Conservation (phyloP, 1,140 invertebrate genomes). For the Lithobius niger region DNA sequence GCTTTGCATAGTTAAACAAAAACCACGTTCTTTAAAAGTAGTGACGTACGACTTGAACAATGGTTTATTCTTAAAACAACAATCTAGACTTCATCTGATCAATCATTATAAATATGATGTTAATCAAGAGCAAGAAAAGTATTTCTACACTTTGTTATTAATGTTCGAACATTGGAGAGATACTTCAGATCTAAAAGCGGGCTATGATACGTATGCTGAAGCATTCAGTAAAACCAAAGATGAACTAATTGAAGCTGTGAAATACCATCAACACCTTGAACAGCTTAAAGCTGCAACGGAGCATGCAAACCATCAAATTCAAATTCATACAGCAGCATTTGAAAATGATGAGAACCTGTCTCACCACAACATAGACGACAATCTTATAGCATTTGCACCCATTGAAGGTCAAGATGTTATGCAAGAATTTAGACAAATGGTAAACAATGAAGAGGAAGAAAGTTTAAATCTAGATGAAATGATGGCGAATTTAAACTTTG, state of each 20-base stretch:
- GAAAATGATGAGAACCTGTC: neutral
- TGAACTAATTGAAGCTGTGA: neutral
- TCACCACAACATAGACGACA: neutral
- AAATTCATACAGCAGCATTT: no score
- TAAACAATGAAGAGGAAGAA: neutral
- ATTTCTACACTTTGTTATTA: constrained; percentile 1
- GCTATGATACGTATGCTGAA: neutral
- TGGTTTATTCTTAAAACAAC: neutral
- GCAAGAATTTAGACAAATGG: neutral
- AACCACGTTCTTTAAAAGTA: neutral
- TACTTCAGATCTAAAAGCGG: neutral
- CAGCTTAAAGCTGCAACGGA: neutral
- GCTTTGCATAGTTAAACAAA: constrained; percentile 2
- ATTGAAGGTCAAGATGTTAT: neutral
- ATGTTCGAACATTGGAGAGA: constrained; percentile 7
- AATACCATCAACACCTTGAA: neutral
- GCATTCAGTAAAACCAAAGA: neutral
- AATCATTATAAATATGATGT: neutral
- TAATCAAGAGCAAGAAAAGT: constrained; percentile 4
- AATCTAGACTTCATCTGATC: constrained; percentile 2
- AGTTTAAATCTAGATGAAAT: neutral
- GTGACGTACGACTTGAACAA: neutral
- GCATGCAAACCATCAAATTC: neutral
- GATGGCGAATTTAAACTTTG: neutral
- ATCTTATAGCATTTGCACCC: neutral